Evolutionary conservation across 2,888 invertebrate species (phyloP).

Genomic region (Polyploca ridens): DNA sequence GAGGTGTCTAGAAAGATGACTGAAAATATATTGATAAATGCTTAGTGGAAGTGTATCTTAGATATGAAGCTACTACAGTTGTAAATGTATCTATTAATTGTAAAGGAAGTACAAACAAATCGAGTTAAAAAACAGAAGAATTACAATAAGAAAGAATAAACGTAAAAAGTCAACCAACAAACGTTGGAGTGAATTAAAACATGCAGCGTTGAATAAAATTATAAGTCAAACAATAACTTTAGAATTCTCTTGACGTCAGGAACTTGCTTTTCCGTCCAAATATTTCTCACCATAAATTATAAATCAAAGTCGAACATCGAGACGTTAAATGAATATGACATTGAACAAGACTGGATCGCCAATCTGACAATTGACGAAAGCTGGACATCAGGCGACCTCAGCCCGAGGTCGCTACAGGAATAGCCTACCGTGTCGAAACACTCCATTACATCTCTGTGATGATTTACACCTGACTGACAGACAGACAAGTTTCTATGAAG

Average conservation of each 20-base stretch:
- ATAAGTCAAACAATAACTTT: not conserved
- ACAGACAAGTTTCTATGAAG: not conserved
- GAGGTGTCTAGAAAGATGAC: conserved; percentile 34
- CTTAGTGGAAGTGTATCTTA: conserved; percentile 14
- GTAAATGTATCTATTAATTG: not conserved
- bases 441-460: conserved; percentile 16
- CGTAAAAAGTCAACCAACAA: not conserved
- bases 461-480: not conserved
- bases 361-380: conserved; percentile 51
- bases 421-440: conserved; percentile 30
- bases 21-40: conserved; percentile 18
- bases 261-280: not conserved
- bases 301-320: not conserved
- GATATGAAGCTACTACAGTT: not conserved
- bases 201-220: not conserved
- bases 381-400: conserved; percentile 44
- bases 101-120: not conserved
- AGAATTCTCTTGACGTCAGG: not conserved
- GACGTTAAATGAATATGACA: conserved; percentile 34
- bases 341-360: conserved; percentile 40
- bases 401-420: conserved; percentile 48
- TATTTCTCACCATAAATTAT: not conserved
- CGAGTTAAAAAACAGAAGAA: not conserved
- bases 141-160: not conserved
- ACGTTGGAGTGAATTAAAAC: not conserved